Evolutionary conservation across 2,113 vertebrate genomes (phyloP).

Genomic region (Colaptes auratus): DNA sequence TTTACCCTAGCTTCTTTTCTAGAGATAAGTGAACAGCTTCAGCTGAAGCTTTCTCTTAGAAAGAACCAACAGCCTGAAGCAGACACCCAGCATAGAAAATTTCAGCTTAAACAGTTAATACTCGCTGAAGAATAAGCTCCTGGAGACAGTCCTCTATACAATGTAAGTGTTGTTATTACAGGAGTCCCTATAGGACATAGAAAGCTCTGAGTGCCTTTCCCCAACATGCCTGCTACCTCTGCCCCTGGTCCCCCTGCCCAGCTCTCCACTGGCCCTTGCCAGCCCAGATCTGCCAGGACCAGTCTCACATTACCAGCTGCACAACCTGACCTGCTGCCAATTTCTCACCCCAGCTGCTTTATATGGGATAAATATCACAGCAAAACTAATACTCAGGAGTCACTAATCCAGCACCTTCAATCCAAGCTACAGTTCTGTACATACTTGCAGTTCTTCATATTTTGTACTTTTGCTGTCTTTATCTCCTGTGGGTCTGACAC

Average conservation of each 20-base stretch:
- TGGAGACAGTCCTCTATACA: background rate
- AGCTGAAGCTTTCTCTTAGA: slow-evolving; percentile 5
- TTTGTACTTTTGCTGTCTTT: background rate
- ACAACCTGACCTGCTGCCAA: accelerated
- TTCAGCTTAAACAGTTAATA: slow-evolving; percentile 13
- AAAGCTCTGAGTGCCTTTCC: background rate
- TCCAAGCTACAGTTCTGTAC: background rate
- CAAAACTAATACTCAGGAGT: background rate
- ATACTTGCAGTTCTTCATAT: background rate
- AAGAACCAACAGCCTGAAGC: background rate
- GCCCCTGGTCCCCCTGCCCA: background rate
- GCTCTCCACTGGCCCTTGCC: background rate
- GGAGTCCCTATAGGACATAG: background rate
- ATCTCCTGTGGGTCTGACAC: background rate
- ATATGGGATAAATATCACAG: background rate
- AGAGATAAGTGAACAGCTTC: background rate
- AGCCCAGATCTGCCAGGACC: background rate
- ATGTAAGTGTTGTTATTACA: background rate
- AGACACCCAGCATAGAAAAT: background rate
- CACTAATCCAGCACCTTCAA: background rate
- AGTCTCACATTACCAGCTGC: background rate
- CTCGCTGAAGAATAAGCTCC: background rate
- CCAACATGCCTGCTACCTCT: accelerated
- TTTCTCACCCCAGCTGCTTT: background rate
- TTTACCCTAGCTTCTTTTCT: background rate